Base-by-base conservation (phyloP, 2,113 vertebrate species). In the Phoxinus phoxinus region DNA sequence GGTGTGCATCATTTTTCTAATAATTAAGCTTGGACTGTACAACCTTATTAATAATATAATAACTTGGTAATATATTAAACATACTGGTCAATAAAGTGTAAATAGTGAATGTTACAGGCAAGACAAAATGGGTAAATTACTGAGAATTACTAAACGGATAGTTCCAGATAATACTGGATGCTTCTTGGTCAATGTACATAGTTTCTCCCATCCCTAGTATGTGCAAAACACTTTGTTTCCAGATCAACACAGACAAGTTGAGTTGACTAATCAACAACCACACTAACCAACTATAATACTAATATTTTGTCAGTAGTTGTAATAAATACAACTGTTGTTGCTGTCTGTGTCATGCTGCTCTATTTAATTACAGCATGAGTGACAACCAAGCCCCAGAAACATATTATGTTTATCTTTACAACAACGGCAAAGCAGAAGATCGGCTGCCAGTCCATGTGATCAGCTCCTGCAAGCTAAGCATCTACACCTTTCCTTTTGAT, bases 401-500 rank as follows among this genome's bases (percentile, higher is more conserved):
- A 3, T 93, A 93, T 0, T 95, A 91, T 13, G 0, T 94, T 19
- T 89, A 91, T 51, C 25, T 94, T 9, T 0, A 84, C 5, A 88
- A 80, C 9, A 5, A 88, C 0, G 94, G 94, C 0, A 1, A 0
- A 0, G 79, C 91, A 11, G 25, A 53, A 0, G 87, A 93, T 1
- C 25, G 81, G 10, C 6, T 48, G 1, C 93, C 94, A 4, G 56
- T 91, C 83, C 89, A 59, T 88, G 88, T 94, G 32, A 87, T 95
- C 80, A 95, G 94, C 83, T 94, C 92, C 78, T 95, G 94, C 79
- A 92, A 91, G 72, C 91, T 95, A 2, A 25, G 93, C 44, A 95
- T 94, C 89, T 94, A 95, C 87, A 92, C 89, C 3, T 95, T 95
- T 83, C 94, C 94, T 9, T 95, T 95, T 48, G 94, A 95, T 84